Evolutionary conservation across 2,888 invertebrate genomes (phyloP).

Genomic region (Zhuqinia jingwanae): DNA sequence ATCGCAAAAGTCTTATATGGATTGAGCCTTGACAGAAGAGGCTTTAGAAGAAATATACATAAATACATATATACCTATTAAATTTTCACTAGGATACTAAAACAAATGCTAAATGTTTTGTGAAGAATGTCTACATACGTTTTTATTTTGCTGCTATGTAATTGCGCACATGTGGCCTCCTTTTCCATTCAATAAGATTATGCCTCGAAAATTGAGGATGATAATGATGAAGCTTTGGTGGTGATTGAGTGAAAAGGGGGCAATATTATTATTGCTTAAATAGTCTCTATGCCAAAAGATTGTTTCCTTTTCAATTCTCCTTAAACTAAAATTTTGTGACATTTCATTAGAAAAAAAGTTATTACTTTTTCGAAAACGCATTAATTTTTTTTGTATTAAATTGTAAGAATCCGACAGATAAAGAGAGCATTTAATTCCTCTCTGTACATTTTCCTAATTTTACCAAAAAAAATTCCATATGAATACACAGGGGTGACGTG

Average conservation of each 20-base stretch:
- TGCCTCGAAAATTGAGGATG: neutral
- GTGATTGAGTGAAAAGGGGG: neutral
- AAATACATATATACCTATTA: too few species aligned
- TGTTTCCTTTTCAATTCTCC: conserved; percentile 19
- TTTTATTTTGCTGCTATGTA: neutral
- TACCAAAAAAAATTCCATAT: too few species aligned
- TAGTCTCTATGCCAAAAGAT: conserved; percentile 11
- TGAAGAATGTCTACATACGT: too few species aligned
- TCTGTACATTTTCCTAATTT: too few species aligned
- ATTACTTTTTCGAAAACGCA: conserved; percentile 3
- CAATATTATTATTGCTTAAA: neutral
- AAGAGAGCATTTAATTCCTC: too few species aligned
- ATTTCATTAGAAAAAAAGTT: conserved; percentile 26
- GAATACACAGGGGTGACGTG: too few species aligned
- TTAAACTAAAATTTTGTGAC: neutral
- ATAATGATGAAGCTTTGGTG: neutral
- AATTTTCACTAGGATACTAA: too few species aligned
- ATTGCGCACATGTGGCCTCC: neutral
- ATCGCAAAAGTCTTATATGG: too few species aligned
- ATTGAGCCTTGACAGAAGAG: conserved; percentile 11
- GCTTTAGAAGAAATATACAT: neutral
- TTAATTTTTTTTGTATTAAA: neutral
- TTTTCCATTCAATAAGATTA: neutral
- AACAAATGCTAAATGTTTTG: too few species aligned
- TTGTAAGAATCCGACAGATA: neutral